Base-by-base conservation (phyloP, 2,113 vertebrate genomes). In the Dasypus novemcinctus region DNA sequence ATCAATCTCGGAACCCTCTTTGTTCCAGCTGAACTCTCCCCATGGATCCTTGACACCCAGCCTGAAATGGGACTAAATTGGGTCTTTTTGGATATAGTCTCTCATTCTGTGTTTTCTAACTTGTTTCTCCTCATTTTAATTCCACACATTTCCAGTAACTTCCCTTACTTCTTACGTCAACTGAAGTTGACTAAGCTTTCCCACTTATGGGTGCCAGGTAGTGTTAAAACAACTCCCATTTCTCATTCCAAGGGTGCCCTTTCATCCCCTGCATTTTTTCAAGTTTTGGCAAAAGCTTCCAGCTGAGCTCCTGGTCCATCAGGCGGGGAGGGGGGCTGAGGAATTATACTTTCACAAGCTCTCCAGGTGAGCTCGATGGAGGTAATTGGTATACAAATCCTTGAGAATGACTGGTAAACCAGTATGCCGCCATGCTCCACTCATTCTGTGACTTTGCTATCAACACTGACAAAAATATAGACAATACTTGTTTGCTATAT, bases 201-300 rank as follows among this genome's bases (percentile, higher is more conserved):
- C 36, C 31, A 36, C 11, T 23, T 21, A 3, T 25, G 27, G 43
- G 18, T 23, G 5, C 3, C 43, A 43, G 43, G 17, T 7, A n/a
- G 14, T 0, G 3, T 1, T 3, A 7, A 6, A 3, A 1, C n/a
- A 54, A 7, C 20, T 93, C 20, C 2, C 13, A 41, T 10, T 54
- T 81, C 6, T 57, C 4, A 2, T 31, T 29, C 15, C 3, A 36
- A 1, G 0, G 0, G 0, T 11, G 2, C 17, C 14, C 6, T 54
- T 57, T 46, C 8, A 12, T 31, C 31, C 11, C 14, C 31, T 17
- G 0, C 13, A 20, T 75, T 83, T n/a, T n/a, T 64, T 23, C 4
- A 15, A 46, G 25, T 8, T 64, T 64, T 64, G 63, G 29, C 63
- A 64, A 64, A 9, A 29, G 27, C 29, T 12, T 64, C 29, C 63